Evolutionary conservation across 2,888 invertebrate species (phyloP), one percentile per base, ranked within the genome.

Genomic region (Plebejus anna): DNA sequence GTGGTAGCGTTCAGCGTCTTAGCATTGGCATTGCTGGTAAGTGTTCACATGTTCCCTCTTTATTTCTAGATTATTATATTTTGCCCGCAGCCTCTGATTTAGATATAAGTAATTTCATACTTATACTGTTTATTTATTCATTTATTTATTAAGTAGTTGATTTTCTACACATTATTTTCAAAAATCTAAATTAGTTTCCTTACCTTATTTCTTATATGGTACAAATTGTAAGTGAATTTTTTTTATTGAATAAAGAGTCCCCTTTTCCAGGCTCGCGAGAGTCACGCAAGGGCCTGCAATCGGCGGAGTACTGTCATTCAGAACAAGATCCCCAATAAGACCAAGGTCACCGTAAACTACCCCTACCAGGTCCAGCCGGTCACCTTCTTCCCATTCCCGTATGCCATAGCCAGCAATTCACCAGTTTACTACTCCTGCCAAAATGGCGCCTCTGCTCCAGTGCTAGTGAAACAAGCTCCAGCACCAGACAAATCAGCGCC

Each of bases 21-120:
- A 76, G 75, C 88, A 77, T 82, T 85, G 76, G 59, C 87, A n/a
- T 78, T 87, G n/a, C 87, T 89, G 88, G 91, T 91, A 83, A 86
- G 83, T 38, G 22, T 59, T 59, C 9, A 42, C 42, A 42, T 42
- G 42, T 11, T 38, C 28, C 57, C 22, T 59, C 32, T 32, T 32
- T 73, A 73, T 57, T 51, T 51, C 13, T 51, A 13, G 13, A 51
- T 51, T 11, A 51, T 13, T 51, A 13, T 42, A 42, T 4, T 42
- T 7, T 42, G 1, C 36, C 42, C 42, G 38, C 38, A 38, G 38
- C 1, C 38, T 6, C 38, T 1, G 38, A 38, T 38, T 38, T 5
- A 38, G 38, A 38, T 38, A 22, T 22, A 22, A 22, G 1, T 38
- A 38, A 38, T 38, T 38, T 0, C 6, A 38, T 38, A 38, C 38